phyloP scores from a whole-genome alignment of 2,797 vertebrate genomes.

The Carcharodon carcharias region DNA sequence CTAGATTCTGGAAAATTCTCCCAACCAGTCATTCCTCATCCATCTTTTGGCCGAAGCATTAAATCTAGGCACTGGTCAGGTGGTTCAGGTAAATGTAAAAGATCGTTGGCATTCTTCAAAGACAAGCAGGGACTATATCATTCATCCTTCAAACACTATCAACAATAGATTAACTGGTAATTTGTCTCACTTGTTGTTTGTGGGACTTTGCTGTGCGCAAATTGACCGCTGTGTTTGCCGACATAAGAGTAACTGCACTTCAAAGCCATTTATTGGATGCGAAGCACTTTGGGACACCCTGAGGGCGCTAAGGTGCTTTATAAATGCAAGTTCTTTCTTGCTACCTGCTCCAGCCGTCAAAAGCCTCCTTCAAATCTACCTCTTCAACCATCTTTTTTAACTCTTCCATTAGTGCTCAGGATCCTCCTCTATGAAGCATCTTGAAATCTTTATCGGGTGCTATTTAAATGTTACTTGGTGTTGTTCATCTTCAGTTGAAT shows the following conservation, averaged over 20 bases:
- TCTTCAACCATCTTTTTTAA: neutral
- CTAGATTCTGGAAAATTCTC: neutral
- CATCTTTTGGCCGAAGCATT: neutral
- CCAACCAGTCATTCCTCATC: neutral
- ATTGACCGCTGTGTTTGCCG: neutral
- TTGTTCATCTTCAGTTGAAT: neutral
- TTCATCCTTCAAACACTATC: neutral
- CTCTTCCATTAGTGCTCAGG: neutral
- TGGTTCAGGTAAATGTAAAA: neutral
- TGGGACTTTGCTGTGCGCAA: neutral
- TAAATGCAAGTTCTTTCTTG: conserved; percentile 1
- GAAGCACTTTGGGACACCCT: neutral
- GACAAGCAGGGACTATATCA: neutral
- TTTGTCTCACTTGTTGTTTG: neutral
- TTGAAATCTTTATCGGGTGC: neutral
- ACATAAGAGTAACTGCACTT: conserved; percentile 2
- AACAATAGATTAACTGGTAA: neutral
- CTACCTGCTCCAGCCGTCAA: neutral
- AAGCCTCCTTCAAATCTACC: neutral
- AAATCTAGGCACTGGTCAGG: neutral
- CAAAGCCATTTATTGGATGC: neutral
- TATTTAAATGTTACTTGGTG: conserved; percentile 1
- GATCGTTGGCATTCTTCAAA: neutral
- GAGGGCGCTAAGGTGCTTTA: neutral
- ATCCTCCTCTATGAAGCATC: neutral